phyloP scores from a whole-genome alignment of 2,113 vertebrate genomes.

The Pseudolaguvia tuberculata region DNA sequence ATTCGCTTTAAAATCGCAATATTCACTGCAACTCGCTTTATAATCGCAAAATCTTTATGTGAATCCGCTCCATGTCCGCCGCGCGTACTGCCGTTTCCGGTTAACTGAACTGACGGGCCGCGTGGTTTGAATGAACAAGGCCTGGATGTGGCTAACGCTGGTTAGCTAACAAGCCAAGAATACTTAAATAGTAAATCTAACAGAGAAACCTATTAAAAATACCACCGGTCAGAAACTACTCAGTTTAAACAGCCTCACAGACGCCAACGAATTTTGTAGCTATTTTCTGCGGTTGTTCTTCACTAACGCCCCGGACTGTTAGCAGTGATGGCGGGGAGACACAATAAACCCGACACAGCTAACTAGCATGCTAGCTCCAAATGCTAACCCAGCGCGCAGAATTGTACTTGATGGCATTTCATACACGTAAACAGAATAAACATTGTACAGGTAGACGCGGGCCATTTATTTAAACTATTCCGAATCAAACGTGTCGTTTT shows the following conservation, averaged over 20 bases:
- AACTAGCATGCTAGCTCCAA: slow-evolving; percentile 6
- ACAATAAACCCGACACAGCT: slow-evolving; percentile 43
- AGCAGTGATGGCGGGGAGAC: slow-evolving; percentile 42
- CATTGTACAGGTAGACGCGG: accelerated
- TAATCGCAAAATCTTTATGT: too few relatives aligned
- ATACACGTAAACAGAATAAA: neutral
- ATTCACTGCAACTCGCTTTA: too few relatives aligned
- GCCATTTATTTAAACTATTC: neutral
- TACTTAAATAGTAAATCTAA: neutral
- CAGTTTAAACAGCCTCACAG: too few relatives aligned
- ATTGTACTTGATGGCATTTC: neutral
- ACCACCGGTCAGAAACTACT: too few relatives aligned
- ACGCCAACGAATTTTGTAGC: neutral
- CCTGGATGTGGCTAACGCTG: slow-evolving; percentile 3
- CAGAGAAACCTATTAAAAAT: neutral
- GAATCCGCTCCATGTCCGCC: neutral
- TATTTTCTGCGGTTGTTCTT: too few relatives aligned
- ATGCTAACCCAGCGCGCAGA: neutral
- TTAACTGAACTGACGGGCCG: slow-evolving; percentile 38
- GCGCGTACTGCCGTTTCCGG: slow-evolving; percentile 45
- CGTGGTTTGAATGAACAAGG: slow-evolving; percentile 58
- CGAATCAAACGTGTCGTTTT: neutral
- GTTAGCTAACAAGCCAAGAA: slow-evolving; percentile 1
- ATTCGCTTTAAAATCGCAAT: too few relatives aligned
- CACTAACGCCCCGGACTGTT: neutral